Evolutionary conservation across 2,113 vertebrate species (phyloP), one percentile per base, ranked within the genome.

Genomic region (Lagopus muta): DNA sequence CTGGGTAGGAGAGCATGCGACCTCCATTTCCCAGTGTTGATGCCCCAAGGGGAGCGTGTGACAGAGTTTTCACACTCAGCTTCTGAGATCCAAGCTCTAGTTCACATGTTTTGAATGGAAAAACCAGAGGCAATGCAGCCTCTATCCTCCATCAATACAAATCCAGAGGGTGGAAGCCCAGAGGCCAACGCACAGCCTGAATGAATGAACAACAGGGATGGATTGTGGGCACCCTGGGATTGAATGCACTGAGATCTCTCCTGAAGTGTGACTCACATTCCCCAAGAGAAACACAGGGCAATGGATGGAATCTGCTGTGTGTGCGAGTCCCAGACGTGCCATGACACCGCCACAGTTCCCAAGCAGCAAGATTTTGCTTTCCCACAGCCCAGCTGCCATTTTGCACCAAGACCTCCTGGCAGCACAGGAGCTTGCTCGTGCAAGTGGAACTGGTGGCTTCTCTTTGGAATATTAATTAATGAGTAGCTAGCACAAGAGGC

Each of bases 401-500:
- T n/a, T 78, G 30, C 58, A 14, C 22, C 4, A 6, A 82, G 73
- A 21, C 15, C 71, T 71, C 28, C 76, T 4, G 19, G 52, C 40
- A 52, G 81, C 52, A 2, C 75, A 77, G 36, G 25, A 73, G 24
- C 67, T 48, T 45, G 85, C 58, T 92, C 60, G 3, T 0, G 0
- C 22, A 7, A 90, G 77, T 82, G 90, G 86, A 94, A 92, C 62
- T 0, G 0, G 25, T 0, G 0, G 32, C 73, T 90, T 43, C 83
- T 86, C 77, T 61, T 65, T 8, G 67, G 89, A 89, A 88, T 88
- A 76, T 74, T 86, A 94, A 90, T 88, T 81, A 89, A 76, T 30
- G 24, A 86, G 5, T 19, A 52, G 67, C 34, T 61, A 47, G 30
- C 19, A 8, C 42, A 52, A 64, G 32, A 6, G 80, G 22, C 0